Evolutionary conservation across 2,113 vertebrate genomes (phyloP).

Genomic region (Psilopsiagon aymara): DNA sequence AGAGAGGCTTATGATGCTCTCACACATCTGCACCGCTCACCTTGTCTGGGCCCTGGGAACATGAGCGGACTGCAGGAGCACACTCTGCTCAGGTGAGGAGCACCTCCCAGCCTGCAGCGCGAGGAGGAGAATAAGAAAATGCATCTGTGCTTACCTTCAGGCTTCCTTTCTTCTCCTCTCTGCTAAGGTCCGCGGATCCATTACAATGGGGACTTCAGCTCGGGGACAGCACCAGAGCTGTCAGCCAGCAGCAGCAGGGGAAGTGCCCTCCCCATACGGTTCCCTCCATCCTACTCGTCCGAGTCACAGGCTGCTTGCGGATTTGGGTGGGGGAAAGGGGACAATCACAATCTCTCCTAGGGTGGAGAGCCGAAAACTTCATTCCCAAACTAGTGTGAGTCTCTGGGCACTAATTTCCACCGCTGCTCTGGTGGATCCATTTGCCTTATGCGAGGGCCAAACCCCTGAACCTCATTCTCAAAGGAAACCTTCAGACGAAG

Average conservation of each 20-base stretch:
- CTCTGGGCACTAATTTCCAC: not conserved
- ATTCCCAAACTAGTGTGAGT: not conserved
- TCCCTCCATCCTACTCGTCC: conserved; percentile 58
- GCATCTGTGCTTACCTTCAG: conserved; percentile 53
- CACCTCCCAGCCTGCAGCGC: conserved; percentile 52
- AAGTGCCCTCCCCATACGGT: conserved; percentile 28
- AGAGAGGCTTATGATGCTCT: not conserved
- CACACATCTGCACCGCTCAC: conserved; percentile 7
- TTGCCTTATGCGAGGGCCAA: not conserved
- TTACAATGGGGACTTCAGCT: conserved; percentile 55
- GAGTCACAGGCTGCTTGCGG: not conserved
- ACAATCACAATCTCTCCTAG: conserved; percentile 23
- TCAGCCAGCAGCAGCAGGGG: conserved; percentile 14
- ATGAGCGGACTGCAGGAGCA: conserved; percentile 27
- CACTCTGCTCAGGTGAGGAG: conserved; percentile 38
- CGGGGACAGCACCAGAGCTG: conserved; percentile 48
- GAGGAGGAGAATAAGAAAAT: conserved; percentile 36
- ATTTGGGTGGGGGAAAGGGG: conserved; percentile 45
- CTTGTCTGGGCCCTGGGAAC: conserved; percentile 15
- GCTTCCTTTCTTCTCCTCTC: conserved; percentile 55
- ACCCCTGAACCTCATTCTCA: not conserved
- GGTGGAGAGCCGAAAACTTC: not conserved
- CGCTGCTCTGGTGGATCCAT: not conserved
- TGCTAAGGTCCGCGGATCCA: conserved; percentile 61
- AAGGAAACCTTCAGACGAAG: conserved; percentile 23